Evolutionary conservation across 2,797 vertebrate genomes (phyloP).

Genomic region (Sebastes alutus): DNA sequence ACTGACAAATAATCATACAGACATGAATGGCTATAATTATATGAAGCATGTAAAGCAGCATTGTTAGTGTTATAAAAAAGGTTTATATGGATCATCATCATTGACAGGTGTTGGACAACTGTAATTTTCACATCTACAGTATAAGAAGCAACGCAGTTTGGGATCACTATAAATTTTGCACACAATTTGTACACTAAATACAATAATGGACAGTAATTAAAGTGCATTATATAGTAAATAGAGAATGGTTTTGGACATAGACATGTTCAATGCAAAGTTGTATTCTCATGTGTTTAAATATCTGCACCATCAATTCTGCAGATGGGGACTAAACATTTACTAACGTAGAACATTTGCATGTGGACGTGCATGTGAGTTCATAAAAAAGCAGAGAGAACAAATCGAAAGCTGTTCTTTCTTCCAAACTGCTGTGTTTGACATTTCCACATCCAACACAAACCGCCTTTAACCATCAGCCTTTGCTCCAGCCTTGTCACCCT

Average conservation of each 20-base stretch:
- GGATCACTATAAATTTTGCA: background rate
- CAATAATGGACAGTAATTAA: background rate
- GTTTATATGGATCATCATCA: background rate
- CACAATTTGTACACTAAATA: background rate
- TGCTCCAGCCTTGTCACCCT: slow-evolving; percentile 26
- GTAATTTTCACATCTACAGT: background rate
- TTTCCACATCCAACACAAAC: slow-evolving; percentile 51
- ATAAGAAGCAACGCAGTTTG: background rate
- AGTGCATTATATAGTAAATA: background rate
- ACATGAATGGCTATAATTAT: background rate
- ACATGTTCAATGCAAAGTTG: background rate
- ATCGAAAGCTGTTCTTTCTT: background rate
- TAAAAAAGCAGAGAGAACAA: background rate
- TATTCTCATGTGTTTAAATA: background rate
- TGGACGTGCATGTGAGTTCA: slow-evolving; percentile 18
- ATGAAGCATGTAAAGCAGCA: background rate
- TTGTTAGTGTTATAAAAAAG: background rate
- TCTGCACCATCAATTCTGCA: background rate
- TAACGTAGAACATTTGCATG: background rate
- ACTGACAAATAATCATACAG: background rate
- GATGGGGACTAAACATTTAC: background rate
- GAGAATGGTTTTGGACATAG: background rate
- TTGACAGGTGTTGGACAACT: background rate
- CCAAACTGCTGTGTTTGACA: slow-evolving; percentile 36
- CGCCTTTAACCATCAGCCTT: slow-evolving; percentile 42